phyloP scores from a whole-genome alignment of 1,140 invertebrate species.

The Copidosoma floridanum region DNA sequence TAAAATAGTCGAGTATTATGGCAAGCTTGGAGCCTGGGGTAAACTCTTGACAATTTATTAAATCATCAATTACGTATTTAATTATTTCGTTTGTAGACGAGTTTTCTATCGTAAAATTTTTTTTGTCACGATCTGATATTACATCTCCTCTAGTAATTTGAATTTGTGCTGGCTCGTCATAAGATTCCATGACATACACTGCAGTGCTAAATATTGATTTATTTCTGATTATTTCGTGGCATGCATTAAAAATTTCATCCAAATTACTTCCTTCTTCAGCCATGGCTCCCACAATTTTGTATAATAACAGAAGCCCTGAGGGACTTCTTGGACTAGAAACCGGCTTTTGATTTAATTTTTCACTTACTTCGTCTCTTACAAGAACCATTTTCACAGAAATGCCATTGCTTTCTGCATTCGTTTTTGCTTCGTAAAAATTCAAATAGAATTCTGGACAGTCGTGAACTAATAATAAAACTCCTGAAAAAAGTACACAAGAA shows the following conservation, averaged over 20 bases:
- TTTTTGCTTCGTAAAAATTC: slow-evolving; percentile 64
- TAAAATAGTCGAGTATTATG: slow-evolving; percentile 11
- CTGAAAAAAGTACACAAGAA: slow-evolving; percentile 53
- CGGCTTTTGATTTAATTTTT: slow-evolving; percentile 49
- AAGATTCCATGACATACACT: slow-evolving; percentile 19
- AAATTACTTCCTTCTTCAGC: slow-evolving; percentile 60
- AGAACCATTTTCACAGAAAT: slow-evolving; percentile 46
- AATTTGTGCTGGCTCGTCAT: background rate
- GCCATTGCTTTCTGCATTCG: slow-evolving; percentile 54
- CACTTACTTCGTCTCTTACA: slow-evolving; percentile 54
- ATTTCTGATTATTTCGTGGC: slow-evolving; percentile 36
- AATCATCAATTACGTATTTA: slow-evolving; percentile 7
- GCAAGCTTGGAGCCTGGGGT: background rate
- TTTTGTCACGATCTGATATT: slow-evolving; percentile 21
- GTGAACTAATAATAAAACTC: slow-evolving; percentile 61
- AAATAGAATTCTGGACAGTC: slow-evolving; percentile 68
- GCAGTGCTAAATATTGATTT: slow-evolving; percentile 35
- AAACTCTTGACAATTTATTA: background rate
- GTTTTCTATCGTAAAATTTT: background rate
- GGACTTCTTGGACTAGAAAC: slow-evolving; percentile 53
- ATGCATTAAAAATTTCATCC: slow-evolving; percentile 49
- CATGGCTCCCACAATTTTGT: slow-evolving; percentile 70
- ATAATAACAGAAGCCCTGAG: slow-evolving; percentile 62
- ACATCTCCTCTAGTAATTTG: slow-evolving; percentile 18
- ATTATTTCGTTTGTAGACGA: slow-evolving; percentile 7